Base-by-base conservation (phyloP, 1,140 invertebrate genomes). In the Rhagoletis zephyria region DNA sequence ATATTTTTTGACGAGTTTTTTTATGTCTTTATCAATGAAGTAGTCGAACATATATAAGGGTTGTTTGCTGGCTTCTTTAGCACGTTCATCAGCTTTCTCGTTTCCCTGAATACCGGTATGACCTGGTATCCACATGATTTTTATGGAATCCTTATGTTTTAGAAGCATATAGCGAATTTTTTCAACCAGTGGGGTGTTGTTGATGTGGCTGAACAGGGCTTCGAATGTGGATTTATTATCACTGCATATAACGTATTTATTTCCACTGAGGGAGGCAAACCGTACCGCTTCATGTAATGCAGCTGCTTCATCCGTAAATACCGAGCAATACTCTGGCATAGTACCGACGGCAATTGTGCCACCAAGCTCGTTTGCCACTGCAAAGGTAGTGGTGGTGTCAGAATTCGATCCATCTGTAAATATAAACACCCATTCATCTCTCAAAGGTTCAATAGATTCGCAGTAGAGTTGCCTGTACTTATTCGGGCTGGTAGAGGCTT, bases 61-160 rank as follows among this genome's bases (percentile, higher is more conserved):
- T 67, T 67, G n/a, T 19, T 6, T 67, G n/a, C 6, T 6, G 6
- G 40, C 64, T 67, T 67, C 40, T 67, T 40, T 67, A n/a, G 64
- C 64, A 19, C 6, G n/a, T 14, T 19, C 40, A 14, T 67, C 64
- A n/a, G 64, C 64, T 67, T n/a, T 40, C 40, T 67, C 64, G 40
- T 67, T 67, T 14, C 64, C 64, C 7, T 14, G n/a, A 40, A 67
- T 67, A 40, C 64, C 64, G 16, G 64, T 14, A 67, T 67, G 3
- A 1, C 64, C 64, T 40, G 64, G 64, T 19, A 67, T 40, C 7
- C 64, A 67, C n/a, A 67, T 67, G 6, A 67, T 67, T 67, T 19
- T 67, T 67, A 67, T 19, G 16, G 64, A 67, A 19, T n/a, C 40
- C 64, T 67, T n/a, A 40, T 67, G 16, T 67, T 67, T 67, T n/a